phyloP scores from a whole-genome alignment of 53 echinoderm and acorn worm species.

The Holothuria scabra region DNA sequence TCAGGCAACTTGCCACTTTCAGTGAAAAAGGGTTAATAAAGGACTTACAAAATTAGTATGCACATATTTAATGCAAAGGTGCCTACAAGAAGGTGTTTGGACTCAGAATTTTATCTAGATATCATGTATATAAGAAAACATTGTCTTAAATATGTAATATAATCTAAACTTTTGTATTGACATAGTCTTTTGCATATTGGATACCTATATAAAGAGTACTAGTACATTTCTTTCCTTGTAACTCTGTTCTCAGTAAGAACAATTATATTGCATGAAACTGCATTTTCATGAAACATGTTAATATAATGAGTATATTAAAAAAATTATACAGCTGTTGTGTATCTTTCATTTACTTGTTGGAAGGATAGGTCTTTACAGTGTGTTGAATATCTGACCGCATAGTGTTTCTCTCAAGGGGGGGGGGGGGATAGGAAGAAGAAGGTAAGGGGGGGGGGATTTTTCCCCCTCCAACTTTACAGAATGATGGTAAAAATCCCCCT shows the following conservation, averaged over 20 bases:
- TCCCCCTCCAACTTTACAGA: too few species aligned
- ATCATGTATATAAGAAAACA: conserved; percentile 11
- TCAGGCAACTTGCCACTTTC: too few species aligned
- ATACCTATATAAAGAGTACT: conserved; percentile 34
- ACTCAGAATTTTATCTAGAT: neutral
- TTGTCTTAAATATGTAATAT: neutral
- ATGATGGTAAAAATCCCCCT: too few species aligned
- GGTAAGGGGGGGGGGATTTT: too few species aligned
- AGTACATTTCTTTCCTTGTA: conserved; percentile 24
- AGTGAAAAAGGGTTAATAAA: too few species aligned
- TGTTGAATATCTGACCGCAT: too few species aligned
- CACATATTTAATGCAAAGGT: conserved; percentile 11
- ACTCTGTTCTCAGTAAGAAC: conserved; percentile 8
- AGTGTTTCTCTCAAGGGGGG: too few species aligned
- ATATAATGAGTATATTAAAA: neutral
- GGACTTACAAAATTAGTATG: too few species aligned
- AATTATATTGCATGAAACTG: conserved; percentile 19
- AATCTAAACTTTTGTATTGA: neutral
- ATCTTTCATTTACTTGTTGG: too few species aligned
- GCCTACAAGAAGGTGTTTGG: conserved; percentile 5
- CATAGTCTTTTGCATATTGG: conserved; percentile 32
- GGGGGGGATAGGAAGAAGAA: too few species aligned
- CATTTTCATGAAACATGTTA: neutral
- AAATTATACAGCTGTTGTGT: neutral
- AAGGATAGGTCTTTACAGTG: too few species aligned